Evolutionary conservation across 2,797 vertebrate species (phyloP).

Genomic region (Crocidura indochinensis): DNA sequence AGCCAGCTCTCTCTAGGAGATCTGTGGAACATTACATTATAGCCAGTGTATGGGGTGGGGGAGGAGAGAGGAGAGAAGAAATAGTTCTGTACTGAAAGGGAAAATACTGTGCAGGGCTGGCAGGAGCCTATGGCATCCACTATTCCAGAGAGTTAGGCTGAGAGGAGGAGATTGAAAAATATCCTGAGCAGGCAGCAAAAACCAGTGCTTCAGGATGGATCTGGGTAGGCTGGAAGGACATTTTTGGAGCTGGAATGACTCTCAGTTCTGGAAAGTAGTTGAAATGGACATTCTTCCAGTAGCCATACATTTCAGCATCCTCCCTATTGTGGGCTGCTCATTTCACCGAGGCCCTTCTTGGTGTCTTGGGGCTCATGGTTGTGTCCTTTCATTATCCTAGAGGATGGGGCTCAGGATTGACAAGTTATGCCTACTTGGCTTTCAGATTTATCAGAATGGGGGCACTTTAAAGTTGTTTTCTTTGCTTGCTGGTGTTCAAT

Average conservation of each 20-base stretch:
- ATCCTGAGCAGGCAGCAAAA: no score
- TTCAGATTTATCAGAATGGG: slow-evolving; percentile 5
- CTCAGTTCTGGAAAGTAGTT: not conserved
- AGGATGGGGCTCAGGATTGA: not conserved
- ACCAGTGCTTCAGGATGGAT: not conserved
- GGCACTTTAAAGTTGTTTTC: not conserved
- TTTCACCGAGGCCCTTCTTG: not conserved
- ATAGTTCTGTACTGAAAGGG: not conserved
- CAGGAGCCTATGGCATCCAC: not conserved
- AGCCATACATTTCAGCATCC: not conserved
- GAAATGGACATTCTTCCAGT: not conserved
- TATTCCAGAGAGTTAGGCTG: not conserved
- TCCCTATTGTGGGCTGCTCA: not conserved
- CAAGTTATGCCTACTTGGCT: not conserved
- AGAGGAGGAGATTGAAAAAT: not conserved
- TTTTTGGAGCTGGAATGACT: not conserved
- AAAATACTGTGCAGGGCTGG: not conserved
- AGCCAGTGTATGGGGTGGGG: not conserved
- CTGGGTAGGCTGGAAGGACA: not conserved
- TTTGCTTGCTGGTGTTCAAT: not conserved
- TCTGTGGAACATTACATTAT: not conserved
- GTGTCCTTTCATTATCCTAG: not conserved
- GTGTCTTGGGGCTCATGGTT: not conserved
- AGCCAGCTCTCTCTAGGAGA: not conserved
- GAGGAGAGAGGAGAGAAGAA: no score